Percentiles rank a stretch among this genome's conserved stretches.
Evolutionary conservation across 53 echinoderm and acorn worm genomes (phyloP).

Genomic region (Hippasteria phrygiana): DNA sequence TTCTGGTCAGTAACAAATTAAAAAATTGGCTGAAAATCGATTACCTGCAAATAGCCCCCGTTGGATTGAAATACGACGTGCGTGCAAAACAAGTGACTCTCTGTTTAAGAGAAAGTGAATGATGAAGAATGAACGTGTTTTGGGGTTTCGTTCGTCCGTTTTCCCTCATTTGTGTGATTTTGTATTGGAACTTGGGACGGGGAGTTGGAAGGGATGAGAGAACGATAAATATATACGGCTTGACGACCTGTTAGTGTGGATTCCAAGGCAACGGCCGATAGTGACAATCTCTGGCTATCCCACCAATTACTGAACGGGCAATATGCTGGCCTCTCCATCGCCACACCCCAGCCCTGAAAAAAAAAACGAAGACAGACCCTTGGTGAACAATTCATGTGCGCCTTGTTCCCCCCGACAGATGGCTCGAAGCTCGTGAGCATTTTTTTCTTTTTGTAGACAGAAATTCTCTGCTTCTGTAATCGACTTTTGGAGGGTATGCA

Average conservation of each 20-base stretch:
- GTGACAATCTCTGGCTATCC: background rate
- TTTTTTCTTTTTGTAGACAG: background rate
- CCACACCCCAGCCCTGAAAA: background rate
- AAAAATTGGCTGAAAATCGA: no score
- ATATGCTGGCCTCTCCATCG: constrained; percentile 1
- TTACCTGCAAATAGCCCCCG: no score
- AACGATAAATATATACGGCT: no score
- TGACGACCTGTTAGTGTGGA: background rate
- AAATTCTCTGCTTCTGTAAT: background rate
- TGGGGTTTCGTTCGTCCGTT: background rate
- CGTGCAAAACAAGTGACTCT: no score
- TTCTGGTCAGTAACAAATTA: no score
- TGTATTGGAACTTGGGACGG: background rate
- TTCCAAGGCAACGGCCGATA: background rate
- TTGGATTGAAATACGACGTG: no score
- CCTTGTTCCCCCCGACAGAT: background rate
- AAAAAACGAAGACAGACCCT: background rate
- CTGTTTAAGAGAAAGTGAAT: no score
- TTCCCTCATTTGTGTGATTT: background rate
- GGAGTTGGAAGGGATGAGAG: background rate
- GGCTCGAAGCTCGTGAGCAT: background rate
- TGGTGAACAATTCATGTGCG: background rate
- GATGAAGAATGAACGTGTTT: background rate
- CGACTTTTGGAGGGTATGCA: constrained; percentile 5
- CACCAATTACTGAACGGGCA: background rate